Conservation (phyloP, 2,113 vertebrate genomes). For the Aptenodytes patagonicus region DNA sequence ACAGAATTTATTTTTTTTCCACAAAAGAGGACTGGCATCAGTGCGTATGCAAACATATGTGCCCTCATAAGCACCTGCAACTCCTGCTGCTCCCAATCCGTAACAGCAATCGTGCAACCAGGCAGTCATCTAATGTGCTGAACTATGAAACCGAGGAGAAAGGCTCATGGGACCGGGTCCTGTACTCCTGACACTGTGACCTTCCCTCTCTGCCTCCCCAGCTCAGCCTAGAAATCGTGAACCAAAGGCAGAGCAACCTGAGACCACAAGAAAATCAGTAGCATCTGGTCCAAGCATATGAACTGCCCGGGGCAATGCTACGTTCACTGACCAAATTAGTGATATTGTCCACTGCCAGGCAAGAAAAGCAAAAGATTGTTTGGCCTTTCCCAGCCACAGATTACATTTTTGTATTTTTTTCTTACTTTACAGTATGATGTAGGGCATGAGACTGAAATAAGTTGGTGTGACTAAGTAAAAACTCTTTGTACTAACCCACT, state of each 20-base stretch:
- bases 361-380: neutral
- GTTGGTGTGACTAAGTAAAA: neutral
- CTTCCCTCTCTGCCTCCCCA: neutral
- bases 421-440: neutral
- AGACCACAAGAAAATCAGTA: neutral
- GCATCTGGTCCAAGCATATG: neutral
- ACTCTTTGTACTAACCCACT: neutral
- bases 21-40: neutral
- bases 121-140: neutral
- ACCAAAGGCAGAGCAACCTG: neutral
- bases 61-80: neutral
- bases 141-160: neutral
- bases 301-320: neutral
- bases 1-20: neutral
- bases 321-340: neutral
- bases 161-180: neutral
- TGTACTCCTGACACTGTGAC: neutral
- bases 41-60: neutral
- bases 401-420: neutral
- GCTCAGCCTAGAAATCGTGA: neutral
- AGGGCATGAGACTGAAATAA: neutral
- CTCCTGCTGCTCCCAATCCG: neutral
- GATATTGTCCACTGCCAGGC: neutral
- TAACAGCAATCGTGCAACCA: neutral
- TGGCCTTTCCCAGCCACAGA: neutral